Base-by-base conservation (phyloP, 2,888 invertebrate species). In the Diarsia mendica region DNA sequence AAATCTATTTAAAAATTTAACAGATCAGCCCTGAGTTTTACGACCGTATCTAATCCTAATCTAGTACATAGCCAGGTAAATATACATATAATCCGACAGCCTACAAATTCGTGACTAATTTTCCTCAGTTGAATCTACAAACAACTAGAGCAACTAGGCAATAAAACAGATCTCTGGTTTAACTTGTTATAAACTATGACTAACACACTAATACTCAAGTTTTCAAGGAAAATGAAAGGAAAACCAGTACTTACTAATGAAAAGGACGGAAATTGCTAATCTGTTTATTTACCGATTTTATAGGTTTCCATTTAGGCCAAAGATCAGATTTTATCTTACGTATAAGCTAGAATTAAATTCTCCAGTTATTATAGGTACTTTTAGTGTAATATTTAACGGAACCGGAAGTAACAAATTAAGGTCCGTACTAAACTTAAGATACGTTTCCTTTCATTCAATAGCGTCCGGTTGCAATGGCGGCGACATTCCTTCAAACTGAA, bases 401-500 rank as follows among this genome's bases (percentile, higher is more conserved):
- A 55, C 67, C 79, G 82, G 84, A 86, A 88, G 65, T 87, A 71
- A 23, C 55, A 69, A 81, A 87, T 79, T 87, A 74, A 48, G 48
- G 53, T 51, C 39, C 67, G 58, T 76, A 71, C 64, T 48, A 75
- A 79, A 76, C 79, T 80, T 76, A 67, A 67, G 28, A 70, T 76
- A 80, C 63, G 69, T 87, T 89, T 88, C 88, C 88, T 86, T 86
- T 87, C 76, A 72, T 77, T 82, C 49, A 76, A 58, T 80, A 53
- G 48, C 79, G 76, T 85, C 87, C 88, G 86, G 87, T 81, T 49
- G 53, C 68, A 48, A 61, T 79, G 58, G 13, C 64, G 68, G 79
- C 79, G 80, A 80, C 88, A 87, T 89, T 82, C 86, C 84, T 76
- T 69, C 5, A 77, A 74, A 73, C 81, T 93, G 92, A 94, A 89